A percentile compares a stretch with the other conserved stretches of the same genome.
These are phyloP conservation scores for Mesochorus sp. DNA, from an alignment of 2,888 invertebrate genomes.

Conservation along the genomic window DNA sequence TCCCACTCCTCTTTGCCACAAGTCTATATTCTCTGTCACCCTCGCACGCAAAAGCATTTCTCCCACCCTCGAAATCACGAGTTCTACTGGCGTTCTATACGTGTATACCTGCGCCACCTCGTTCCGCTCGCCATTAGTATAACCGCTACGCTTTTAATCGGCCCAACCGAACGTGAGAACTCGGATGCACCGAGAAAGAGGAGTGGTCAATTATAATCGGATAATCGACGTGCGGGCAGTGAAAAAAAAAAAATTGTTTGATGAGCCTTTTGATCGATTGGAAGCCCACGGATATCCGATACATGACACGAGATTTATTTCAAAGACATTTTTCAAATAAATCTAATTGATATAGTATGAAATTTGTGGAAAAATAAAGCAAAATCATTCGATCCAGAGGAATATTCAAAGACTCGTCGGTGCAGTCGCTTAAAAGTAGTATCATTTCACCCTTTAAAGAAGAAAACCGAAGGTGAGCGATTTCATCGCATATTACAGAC, in stretches of 20 bases:
- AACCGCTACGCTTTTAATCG: slow-evolving; percentile 30
- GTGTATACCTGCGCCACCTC: too few relatives aligned
- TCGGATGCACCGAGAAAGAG: slow-evolving; percentile 10
- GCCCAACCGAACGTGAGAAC: slow-evolving; percentile 15
- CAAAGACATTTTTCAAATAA: too few relatives aligned
- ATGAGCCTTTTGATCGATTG: background rate
- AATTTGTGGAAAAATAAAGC: background rate
- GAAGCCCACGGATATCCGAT: background rate
- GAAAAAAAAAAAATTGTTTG: slow-evolving; percentile 6
- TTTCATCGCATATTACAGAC: slow-evolving; percentile 23
- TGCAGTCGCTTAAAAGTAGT: background rate
- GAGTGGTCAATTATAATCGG: slow-evolving; percentile 11
- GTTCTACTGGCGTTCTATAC: too few relatives aligned
- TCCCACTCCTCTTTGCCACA: slow-evolving; percentile 43
- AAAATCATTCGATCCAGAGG: background rate
- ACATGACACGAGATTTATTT: too few relatives aligned
- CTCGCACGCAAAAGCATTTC: slow-evolving; percentile 15
- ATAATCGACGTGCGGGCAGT: slow-evolving; percentile 34
- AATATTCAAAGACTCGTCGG: too few relatives aligned
- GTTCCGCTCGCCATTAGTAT: slow-evolving; percentile 36
- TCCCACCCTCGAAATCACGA: slow-evolving; percentile 46
- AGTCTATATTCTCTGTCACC: slow-evolving; percentile 5
- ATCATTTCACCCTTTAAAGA: slow-evolving; percentile 24
- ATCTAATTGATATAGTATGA: too few relatives aligned
- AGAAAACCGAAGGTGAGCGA: slow-evolving; percentile 39